These are phyloP conservation scores for Hyles euphorbiae DNA, from an alignment of 1,140 invertebrate genomes.

Conservation along the genomic window DNA sequence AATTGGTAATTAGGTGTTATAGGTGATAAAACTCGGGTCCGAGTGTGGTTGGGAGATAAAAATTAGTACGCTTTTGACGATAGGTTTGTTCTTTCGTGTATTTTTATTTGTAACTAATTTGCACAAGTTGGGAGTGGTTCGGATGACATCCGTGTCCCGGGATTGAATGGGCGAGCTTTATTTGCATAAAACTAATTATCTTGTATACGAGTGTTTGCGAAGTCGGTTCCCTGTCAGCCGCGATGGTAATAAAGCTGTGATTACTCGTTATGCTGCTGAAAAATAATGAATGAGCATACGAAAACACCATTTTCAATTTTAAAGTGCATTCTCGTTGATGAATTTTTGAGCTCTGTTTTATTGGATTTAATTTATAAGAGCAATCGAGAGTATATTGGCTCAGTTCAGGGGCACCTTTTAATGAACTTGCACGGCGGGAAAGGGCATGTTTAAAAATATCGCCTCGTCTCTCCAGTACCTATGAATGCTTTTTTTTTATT, in stretches of 20 bases:
- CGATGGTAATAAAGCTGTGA: constrained; percentile 25
- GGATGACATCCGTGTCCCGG: constrained; percentile 2
- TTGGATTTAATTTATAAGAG: not conserved
- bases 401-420: no score
- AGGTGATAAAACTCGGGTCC: constrained; percentile 52
- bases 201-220: constrained; percentile 24
- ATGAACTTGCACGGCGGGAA: no score
- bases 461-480: no score
- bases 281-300: constrained; percentile 23
- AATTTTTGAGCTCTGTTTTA: not conserved
- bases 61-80: not conserved
- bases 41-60: constrained; percentile 17
- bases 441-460: no score
- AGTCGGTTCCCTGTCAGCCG: constrained; percentile 19
- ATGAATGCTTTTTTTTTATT: no score
- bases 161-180: constrained; percentile 11
- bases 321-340: not conserved
- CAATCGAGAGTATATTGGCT: no score
- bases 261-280: constrained; percentile 14
- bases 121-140: constrained; percentile 3
- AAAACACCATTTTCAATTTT: constrained; percentile 16
- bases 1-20: constrained; percentile 68
- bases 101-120: constrained; percentile 8
- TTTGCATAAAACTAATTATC: constrained; percentile 38
- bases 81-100: constrained; percentile 1